Evolutionary conservation across 2,888 invertebrate genomes (phyloP), one percentile per base, ranked within the genome.

Genomic region (Ennomos quercinarius): DNA sequence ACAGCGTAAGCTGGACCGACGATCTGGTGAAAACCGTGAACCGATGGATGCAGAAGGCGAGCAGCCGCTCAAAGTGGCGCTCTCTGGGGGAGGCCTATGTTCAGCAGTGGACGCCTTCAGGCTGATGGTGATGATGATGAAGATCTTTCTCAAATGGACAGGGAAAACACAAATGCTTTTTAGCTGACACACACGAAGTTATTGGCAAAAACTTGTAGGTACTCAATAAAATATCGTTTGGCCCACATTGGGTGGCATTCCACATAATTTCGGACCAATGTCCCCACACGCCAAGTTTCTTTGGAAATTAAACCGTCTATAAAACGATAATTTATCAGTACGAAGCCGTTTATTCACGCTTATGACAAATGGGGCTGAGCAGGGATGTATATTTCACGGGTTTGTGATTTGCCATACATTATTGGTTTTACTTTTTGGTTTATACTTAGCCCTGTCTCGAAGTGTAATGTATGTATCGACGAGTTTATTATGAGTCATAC

Each of bases 241-340:
- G 6, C 27, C 58, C 52, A 34, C 45, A 49, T 60, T 66, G 59
- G 68, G 60, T 67, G 63, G 66, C 51, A 57, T 52, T 34, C 9
- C 52, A n/a, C 57, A 64, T 68, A 67, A 67, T 43, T 66, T 61
- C 40, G 53, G 55, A 58, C 47, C 65, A 63, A 58, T 61, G 54
- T 42, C 45, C n/a, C n/a, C 43, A 47, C 43, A 13, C 42, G 48
- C 55, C 51, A 63, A 57, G 46, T 66, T 58, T 48, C 49, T 43
- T 48, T 45, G 55, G 57, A 59, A 67, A 62, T 63, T 65, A 69
- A 67, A 66, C 45, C 58, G 54, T 49, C 61, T 63, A 67, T 67
- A 87, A 83, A 86, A 88, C 80, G 27, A 87, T 87, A 82, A 88
- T 87, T 83, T 87, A 84, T 85, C 81, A 81, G 40, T 34, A 37